Conservation (phyloP, 2,888 invertebrate species). For the Hypena proboscidalis region DNA sequence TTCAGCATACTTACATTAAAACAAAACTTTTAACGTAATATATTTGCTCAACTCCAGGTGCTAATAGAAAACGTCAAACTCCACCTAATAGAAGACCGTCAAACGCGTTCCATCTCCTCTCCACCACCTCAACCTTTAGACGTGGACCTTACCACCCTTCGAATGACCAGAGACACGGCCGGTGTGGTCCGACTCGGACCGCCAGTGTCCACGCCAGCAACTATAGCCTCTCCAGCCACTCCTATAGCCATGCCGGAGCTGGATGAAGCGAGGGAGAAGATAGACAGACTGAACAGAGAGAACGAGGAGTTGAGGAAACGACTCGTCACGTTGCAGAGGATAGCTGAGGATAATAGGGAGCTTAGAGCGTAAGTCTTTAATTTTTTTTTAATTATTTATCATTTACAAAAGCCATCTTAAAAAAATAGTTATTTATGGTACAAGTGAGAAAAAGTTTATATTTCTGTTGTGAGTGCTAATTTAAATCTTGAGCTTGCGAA, state of each 20-base stretch:
- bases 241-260: slow-evolving; percentile 74
- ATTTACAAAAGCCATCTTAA: no score
- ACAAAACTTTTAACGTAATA: no score
- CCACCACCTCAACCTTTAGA: slow-evolving; percentile 93
- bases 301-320: slow-evolving; percentile 81
- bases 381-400: slow-evolving; percentile 1
- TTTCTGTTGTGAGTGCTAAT: no score
- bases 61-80: slow-evolving; percentile 90
- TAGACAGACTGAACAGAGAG: slow-evolving; percentile 68
- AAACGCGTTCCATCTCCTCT: slow-evolving; percentile 90
- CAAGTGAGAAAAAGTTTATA: no score
- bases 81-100: slow-evolving; percentile 93
- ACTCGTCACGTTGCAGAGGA: slow-evolving; percentile 76
- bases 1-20: no score
- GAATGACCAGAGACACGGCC: slow-evolving; percentile 88
- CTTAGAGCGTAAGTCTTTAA: slow-evolving; percentile 79
- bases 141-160: slow-evolving; percentile 89
- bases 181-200: slow-evolving; percentile 92
- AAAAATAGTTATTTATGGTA: no score
- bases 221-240: slow-evolving; percentile 59
- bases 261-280: slow-evolving; percentile 67
- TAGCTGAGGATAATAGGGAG: slow-evolving; percentile 83
- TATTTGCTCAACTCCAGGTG: slow-evolving; percentile 79
- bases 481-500: no score
- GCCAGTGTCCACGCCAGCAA: slow-evolving; percentile 59